Conservation (phyloP, 2,113 vertebrate species). For the Engystomops pustulosus region DNA sequence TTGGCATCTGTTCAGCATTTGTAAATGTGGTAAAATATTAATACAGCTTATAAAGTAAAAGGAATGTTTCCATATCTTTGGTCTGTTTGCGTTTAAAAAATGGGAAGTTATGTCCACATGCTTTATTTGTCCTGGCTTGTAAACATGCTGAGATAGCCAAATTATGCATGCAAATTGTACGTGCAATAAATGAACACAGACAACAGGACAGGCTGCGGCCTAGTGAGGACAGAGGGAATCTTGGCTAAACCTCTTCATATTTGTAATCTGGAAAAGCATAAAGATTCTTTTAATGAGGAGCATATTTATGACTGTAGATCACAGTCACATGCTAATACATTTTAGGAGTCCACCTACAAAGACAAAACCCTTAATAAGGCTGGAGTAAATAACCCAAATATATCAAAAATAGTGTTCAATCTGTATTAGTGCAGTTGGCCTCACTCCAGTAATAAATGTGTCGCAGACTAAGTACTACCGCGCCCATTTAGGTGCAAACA, state of each 20-base stretch:
- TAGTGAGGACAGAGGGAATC: neutral
- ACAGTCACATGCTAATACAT: too few relatives aligned
- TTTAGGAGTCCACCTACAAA: too few relatives aligned
- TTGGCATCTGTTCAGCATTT: conserved; percentile 75
- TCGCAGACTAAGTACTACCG: too few relatives aligned
- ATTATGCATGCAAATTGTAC: conserved; percentile 28
- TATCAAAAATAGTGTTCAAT: too few relatives aligned
- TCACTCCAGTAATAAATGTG: too few relatives aligned
- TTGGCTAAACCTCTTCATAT: neutral
- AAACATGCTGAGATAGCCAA: conserved; percentile 51
- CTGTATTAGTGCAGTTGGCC: too few relatives aligned
- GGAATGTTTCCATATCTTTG: conserved; percentile 65
- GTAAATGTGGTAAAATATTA: conserved; percentile 78
- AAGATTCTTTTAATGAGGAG: neutral
- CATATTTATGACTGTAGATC: neutral
- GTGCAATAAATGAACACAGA: conserved; percentile 2
- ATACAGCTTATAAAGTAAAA: conserved; percentile 73
- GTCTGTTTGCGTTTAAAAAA: conserved; percentile 60
- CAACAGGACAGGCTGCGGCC: neutral
- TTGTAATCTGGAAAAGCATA: neutral
- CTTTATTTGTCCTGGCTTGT: conserved; percentile 56
- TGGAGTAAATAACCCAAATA: too few relatives aligned
- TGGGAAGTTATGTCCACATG: conserved; percentile 58
- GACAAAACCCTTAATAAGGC: too few relatives aligned
- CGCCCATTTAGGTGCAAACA: too few relatives aligned